Percentiles rank a stretch among this genome's conserved stretches.
Evolutionary conservation across 2,797 vertebrate genomes (phyloP).

Genomic region (Denticeps clupeoides): DNA sequence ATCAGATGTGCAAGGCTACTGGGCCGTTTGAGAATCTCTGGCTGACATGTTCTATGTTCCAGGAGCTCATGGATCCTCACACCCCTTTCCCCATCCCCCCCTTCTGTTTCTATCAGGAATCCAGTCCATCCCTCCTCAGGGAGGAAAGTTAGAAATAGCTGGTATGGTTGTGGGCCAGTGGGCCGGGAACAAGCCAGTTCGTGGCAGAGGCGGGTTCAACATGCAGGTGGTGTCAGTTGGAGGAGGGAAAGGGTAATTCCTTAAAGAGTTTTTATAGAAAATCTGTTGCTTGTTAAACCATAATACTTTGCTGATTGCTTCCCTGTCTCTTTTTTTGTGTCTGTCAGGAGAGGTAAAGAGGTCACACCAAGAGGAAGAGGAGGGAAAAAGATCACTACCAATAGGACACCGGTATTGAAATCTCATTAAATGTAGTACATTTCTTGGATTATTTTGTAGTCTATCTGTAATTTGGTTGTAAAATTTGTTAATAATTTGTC

Average conservation of each 20-base stretch:
- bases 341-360: constrained; percentile 61
- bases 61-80: neutral
- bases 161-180: constrained; percentile 90
- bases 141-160: constrained; percentile 85
- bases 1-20: no score
- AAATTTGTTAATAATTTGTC: neutral
- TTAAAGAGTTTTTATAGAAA: neutral
- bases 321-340: constrained; percentile 5
- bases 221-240: constrained; percentile 87
- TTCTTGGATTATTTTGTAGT: no score
- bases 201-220: constrained; percentile 76
- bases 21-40: no score
- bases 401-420: constrained; percentile 58
- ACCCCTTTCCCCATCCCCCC: neutral
- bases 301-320: neutral
- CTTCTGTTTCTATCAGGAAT: constrained; percentile 53
- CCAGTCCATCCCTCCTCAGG: constrained; percentile 83
- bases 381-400: constrained; percentile 55
- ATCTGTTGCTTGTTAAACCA: neutral
- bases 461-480: no score
- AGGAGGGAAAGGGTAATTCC: constrained; percentile 72
- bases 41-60: no score
- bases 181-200: constrained; percentile 81
- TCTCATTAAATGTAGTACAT: no score
- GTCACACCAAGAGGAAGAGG: constrained; percentile 49